phyloP scores from a whole-genome alignment of 2,888 invertebrate species.

The Galerucella calmariensis region DNA sequence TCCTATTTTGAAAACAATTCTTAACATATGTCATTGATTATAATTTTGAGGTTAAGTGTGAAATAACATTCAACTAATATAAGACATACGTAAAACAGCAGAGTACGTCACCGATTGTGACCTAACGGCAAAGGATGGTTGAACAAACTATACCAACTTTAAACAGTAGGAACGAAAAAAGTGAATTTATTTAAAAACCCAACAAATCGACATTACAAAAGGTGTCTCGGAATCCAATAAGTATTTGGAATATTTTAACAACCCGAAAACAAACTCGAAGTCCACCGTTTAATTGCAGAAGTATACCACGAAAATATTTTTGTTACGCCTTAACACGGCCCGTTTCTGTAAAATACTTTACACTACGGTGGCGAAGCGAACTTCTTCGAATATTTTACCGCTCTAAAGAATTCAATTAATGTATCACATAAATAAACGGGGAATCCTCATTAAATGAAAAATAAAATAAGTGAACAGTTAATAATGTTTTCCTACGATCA shows the following conservation, averaged over 20 bases:
- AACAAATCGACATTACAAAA: background rate
- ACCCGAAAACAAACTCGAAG: conserved; percentile 1
- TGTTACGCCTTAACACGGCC: conserved; percentile 2
- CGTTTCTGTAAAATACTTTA: background rate
- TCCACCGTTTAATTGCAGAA: background rate
- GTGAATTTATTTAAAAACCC: too few relatives aligned
- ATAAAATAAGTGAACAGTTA: background rate
- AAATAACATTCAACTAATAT: too few relatives aligned
- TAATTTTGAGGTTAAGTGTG: too few relatives aligned
- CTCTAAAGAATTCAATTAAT: conserved; percentile 4
- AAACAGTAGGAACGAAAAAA: too few relatives aligned
- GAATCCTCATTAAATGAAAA: background rate
- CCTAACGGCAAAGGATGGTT: too few relatives aligned
- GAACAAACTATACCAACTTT: too few relatives aligned
- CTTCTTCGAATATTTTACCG: background rate
- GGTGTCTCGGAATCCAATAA: conserved; percentile 1
- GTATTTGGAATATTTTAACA: background rate
- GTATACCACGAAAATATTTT: conserved; percentile 4
- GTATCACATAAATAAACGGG: background rate
- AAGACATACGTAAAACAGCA: too few relatives aligned
- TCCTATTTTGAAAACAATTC: too few relatives aligned
- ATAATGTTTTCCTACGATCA: too few relatives aligned
- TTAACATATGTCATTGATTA: too few relatives aligned
- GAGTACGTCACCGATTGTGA: too few relatives aligned
- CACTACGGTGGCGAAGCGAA: background rate